Evolutionary conservation across 1,140 invertebrate genomes (phyloP).

Genomic region (Oncopeltus fasciatus): DNA sequence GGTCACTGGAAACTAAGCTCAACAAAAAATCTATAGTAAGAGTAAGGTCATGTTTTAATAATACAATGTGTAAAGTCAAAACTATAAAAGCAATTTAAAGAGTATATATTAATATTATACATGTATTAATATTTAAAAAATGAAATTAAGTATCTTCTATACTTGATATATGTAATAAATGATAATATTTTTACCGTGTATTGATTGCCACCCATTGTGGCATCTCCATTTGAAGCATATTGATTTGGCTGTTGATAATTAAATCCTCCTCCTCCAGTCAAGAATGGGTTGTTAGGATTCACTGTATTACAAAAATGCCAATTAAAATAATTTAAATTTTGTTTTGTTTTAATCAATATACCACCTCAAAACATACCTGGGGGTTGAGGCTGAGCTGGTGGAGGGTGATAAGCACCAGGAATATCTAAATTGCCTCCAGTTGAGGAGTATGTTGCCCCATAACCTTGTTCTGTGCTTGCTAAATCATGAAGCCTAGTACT

Average conservation of each 20-base stretch:
- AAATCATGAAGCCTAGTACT: slow-evolving; percentile 64
- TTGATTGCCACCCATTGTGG: slow-evolving; percentile 7
- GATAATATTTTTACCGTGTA: slow-evolving; percentile 4
- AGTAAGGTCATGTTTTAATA: too few species aligned
- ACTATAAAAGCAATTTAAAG: neutral
- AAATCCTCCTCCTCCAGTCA: slow-evolving; percentile 22
- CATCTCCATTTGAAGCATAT: slow-evolving; percentile 12
- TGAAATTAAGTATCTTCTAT: too few species aligned
- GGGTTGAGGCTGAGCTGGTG: neutral
- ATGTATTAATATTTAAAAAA: neutral
- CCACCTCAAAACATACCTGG: neutral
- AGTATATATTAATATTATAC: neutral
- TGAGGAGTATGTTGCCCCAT: slow-evolving; percentile 54
- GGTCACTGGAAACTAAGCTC: too few species aligned
- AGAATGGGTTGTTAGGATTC: slow-evolving; percentile 24
- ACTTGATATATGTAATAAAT: too few species aligned
- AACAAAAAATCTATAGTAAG: too few species aligned
- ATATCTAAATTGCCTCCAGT: slow-evolving; percentile 47
- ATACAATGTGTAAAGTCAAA: too few species aligned
- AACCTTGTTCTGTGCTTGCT: slow-evolving; percentile 43
- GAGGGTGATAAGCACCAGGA: slow-evolving; percentile 32
- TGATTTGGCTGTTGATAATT: slow-evolving; percentile 18
- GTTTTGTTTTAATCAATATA: neutral
- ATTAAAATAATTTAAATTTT: neutral
- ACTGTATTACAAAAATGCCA: slow-evolving; percentile 17